These are phyloP conservation scores for Tamandua tetradactyla DNA, from an alignment of 2,797 vertebrate species.

Conservation along the genomic window DNA sequence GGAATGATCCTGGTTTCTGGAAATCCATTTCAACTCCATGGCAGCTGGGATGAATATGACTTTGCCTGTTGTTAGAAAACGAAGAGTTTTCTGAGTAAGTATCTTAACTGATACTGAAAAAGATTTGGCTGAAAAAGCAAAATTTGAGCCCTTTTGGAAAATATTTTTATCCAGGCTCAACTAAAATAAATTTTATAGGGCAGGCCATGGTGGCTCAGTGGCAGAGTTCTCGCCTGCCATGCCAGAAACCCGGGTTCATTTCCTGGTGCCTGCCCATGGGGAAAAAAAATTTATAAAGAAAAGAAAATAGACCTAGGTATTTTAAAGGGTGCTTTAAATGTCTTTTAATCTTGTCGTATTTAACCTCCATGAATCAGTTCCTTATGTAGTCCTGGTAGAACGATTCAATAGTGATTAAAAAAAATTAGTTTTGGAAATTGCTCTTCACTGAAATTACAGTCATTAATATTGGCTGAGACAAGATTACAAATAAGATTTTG, in stretches of 20 bases:
- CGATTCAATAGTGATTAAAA: background rate
- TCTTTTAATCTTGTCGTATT: background rate
- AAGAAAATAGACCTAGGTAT: background rate
- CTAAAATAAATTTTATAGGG: background rate
- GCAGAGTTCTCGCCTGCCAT: too few relatives aligned
- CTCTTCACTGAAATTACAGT: background rate
- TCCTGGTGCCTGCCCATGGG: too few relatives aligned
- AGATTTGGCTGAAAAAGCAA: slow-evolving; percentile 9
- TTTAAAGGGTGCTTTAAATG: background rate
- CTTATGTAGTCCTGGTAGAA: background rate
- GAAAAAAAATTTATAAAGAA: background rate
- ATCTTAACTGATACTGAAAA: slow-evolving; percentile 41
- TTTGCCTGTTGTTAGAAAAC: slow-evolving; percentile 43
- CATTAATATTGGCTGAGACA: background rate
- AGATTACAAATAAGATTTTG: background rate
- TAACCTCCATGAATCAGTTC: background rate
- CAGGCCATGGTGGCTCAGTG: too few relatives aligned
- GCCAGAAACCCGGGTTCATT: too few relatives aligned
- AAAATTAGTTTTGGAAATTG: background rate
- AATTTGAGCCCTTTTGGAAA: slow-evolving; percentile 11
- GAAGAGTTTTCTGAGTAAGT: slow-evolving; percentile 55
- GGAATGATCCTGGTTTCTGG: slow-evolving; percentile 15
- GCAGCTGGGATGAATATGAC: slow-evolving; percentile 5
- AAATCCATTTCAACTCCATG: background rate
- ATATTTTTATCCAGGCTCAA: background rate